phyloP scores from a whole-genome alignment of 2,797 vertebrate species.

The Pogonophryne albipinna region DNA sequence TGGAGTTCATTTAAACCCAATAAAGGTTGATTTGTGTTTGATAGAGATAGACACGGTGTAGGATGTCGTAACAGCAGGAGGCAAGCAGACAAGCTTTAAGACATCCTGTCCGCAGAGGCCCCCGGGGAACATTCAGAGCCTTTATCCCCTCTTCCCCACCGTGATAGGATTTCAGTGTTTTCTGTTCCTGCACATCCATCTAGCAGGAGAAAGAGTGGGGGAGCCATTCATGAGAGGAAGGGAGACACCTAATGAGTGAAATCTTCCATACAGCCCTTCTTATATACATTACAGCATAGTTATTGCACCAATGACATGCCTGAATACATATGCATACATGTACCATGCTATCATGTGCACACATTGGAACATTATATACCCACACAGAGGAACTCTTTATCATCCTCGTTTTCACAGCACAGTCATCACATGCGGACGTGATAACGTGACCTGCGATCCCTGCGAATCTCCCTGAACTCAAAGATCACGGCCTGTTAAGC shows the following conservation, averaged over 20 bases:
- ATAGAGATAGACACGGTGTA: conserved; percentile 9
- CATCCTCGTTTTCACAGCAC: conserved; percentile 72
- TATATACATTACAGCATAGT: not conserved
- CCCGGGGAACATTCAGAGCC: conserved; percentile 65
- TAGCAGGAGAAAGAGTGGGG: not conserved
- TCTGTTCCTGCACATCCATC: conserved; percentile 46
- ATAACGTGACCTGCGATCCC: conserved; percentile 76
- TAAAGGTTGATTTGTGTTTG: conserved; percentile 42
- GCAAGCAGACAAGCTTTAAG: conserved; percentile 60
- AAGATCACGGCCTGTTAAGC: conserved; percentile 73
- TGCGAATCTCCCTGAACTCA: conserved; percentile 68
- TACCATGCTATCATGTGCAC: conserved; percentile 15
- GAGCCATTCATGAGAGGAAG: conserved; percentile 20
- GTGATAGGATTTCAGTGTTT: conserved; percentile 74
- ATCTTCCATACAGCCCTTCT: not conserved
- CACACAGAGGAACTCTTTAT: conserved; percentile 27
- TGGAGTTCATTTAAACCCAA: not conserved
- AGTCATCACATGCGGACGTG: conserved; percentile 79
- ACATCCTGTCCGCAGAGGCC: conserved; percentile 65
- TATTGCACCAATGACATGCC: conserved; percentile 15
- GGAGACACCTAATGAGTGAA: conserved; percentile 21
- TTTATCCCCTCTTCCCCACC: conserved; percentile 71
- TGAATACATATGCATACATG: not conserved
- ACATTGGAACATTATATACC: not conserved
- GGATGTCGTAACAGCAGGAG: conserved; percentile 61